A percentile compares a stretch with the other conserved stretches of the same genome.
phyloP scores from a whole-genome alignment of 2,113 vertebrate species.

The Ochotona curzoniae region DNA sequence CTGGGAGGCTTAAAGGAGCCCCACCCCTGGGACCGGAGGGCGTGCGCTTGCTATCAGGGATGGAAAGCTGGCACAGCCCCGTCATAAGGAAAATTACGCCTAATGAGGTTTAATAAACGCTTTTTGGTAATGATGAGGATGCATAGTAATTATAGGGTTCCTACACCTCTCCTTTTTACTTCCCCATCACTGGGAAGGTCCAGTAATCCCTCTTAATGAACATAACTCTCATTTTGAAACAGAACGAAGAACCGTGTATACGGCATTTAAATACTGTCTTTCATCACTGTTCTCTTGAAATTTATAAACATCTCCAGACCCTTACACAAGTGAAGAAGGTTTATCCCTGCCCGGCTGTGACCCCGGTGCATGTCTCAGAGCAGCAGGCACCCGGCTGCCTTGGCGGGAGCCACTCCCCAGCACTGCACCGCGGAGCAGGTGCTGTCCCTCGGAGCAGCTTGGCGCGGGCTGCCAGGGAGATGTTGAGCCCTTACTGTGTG shows the following conservation, averaged over 20 bases:
- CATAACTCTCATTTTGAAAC: constrained; percentile 65
- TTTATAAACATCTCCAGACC: constrained; percentile 56
- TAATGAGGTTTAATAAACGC: constrained; percentile 45
- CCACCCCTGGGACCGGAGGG: background rate
- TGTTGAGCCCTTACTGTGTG: constrained; percentile 51
- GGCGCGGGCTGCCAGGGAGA: background rate
- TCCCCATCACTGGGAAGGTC: constrained; percentile 32
- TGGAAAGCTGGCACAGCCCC: background rate
- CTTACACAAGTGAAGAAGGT: constrained; percentile 45
- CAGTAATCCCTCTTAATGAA: constrained; percentile 73
- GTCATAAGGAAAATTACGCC: constrained; percentile 33
- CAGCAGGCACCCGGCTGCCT: constrained; percentile 47
- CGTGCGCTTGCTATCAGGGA: background rate
- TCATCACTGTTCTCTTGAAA: constrained; percentile 55
- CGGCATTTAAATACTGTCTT: constrained; percentile 50
- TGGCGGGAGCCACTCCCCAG: background rate
- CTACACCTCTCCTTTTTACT: constrained; percentile 40
- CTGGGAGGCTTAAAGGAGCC: background rate
- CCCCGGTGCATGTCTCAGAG: constrained; percentile 53
- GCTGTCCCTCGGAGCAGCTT: constrained; percentile 13
- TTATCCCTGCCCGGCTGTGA: constrained; percentile 28
- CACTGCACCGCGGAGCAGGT: background rate
- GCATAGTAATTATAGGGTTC: constrained; percentile 72
- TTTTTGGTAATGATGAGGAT: constrained; percentile 63
- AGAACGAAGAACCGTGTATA: constrained; percentile 26